phyloP scores from a whole-genome alignment of 2,797 vertebrate genomes.

The Sebastes ruberrimus region DNA sequence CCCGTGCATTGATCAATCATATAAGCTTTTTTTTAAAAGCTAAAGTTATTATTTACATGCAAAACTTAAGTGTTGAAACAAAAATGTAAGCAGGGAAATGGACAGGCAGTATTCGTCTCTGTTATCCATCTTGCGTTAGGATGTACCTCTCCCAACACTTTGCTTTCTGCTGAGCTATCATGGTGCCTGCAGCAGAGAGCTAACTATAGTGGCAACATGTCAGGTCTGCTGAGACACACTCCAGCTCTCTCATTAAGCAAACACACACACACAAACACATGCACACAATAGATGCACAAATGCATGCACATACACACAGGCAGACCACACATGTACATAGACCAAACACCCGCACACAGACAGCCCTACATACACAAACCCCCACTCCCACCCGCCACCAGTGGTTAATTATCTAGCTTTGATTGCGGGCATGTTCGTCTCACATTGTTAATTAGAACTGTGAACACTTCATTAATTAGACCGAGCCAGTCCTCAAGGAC shows the following conservation, averaged over 20 bases:
- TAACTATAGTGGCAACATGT: constrained; percentile 71
- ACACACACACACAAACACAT: background rate
- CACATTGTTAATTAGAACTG: constrained; percentile 82
- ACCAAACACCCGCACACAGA: constrained; percentile 23
- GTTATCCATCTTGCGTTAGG: constrained; percentile 21
- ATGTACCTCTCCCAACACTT: constrained; percentile 32
- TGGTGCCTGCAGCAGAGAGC: constrained; percentile 63
- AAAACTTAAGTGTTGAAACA: background rate
- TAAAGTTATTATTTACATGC: background rate
- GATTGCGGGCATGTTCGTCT: constrained; percentile 79
- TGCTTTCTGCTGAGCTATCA: constrained; percentile 66
- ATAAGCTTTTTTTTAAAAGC: background rate
- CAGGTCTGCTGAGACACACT: constrained; percentile 71
- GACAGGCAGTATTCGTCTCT: background rate
- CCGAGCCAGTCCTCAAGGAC: constrained; percentile 70
- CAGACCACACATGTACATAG: constrained; percentile 12
- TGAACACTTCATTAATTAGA: constrained; percentile 84
- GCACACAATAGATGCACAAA: background rate
- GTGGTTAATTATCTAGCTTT: constrained; percentile 81
- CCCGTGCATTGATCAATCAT: background rate
- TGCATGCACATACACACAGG: constrained; percentile 1
- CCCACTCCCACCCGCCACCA: constrained; percentile 51
- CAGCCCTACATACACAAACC: constrained; percentile 18
- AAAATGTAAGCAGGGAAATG: background rate
- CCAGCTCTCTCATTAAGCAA: constrained; percentile 65